These are phyloP conservation scores for Papilio dardanus DNA, from an alignment of 1,140 invertebrate genomes.

Conservation along the genomic window DNA sequence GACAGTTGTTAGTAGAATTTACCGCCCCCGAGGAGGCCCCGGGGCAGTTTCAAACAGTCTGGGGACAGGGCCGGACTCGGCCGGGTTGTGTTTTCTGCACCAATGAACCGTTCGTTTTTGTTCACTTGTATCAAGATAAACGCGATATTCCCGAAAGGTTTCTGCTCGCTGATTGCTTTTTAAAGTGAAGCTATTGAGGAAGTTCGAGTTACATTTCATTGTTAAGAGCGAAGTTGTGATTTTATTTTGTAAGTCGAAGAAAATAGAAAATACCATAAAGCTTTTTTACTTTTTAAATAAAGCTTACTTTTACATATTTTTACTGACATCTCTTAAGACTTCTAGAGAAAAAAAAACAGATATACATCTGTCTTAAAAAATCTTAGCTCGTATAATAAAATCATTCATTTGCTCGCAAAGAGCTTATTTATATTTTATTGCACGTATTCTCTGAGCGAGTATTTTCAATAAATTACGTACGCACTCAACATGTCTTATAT, in stretches of 20 bases:
- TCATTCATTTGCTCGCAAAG: neutral
- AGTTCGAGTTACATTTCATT: neutral
- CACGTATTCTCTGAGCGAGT: neutral
- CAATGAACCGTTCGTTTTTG: constrained; percentile 26
- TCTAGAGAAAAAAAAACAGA: neutral
- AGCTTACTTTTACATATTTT: no score
- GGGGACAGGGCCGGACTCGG: neutral
- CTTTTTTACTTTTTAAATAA: no score
- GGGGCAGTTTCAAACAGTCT: neutral
- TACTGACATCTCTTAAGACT: no score
- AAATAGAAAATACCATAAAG: no score
- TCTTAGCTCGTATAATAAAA: neutral
- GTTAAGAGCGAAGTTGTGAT: no score
- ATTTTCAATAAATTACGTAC: constrained; percentile 10
- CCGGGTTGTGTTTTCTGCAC: neutral
- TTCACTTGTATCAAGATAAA: constrained; percentile 18
- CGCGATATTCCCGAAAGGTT: constrained; percentile 4
- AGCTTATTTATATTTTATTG: constrained; percentile 3
- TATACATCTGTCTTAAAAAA: neutral
- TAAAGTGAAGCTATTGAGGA: constrained; percentile 23
- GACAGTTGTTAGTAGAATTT: constrained; percentile 29
- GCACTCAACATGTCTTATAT: neutral
- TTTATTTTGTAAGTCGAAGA: no score
- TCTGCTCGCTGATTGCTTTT: constrained; percentile 8
- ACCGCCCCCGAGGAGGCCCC: neutral